Conservation (phyloP, 1,140 invertebrate genomes). For the Chymomyza costata region DNA sequence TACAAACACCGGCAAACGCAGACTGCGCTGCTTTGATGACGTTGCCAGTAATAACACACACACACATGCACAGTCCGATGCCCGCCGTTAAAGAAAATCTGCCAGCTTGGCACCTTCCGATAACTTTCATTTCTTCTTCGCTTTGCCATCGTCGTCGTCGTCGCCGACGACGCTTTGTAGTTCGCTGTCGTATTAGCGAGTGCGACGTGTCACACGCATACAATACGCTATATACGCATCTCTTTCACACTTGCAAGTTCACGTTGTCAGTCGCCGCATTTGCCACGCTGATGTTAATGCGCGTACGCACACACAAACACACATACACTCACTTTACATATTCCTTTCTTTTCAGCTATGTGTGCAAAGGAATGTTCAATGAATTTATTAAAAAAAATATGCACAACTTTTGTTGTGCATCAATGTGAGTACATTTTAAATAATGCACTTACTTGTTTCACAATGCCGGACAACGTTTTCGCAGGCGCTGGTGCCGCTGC, state of each 20-base stretch:
- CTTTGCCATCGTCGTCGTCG: conserved; percentile 28
- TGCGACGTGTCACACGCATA: conserved; percentile 64
- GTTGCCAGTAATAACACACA: conserved; percentile 14
- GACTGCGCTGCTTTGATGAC: conserved; percentile 33
- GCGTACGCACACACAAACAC: conserved; percentile 4
- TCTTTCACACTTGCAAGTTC: conserved; percentile 47
- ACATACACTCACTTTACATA: conserved; percentile 1
- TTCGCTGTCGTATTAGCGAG: conserved; percentile 34
- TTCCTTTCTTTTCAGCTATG: conserved; percentile 12
- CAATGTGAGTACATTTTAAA: background rate
- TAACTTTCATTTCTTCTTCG: conserved; percentile 66
- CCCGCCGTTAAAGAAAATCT: conserved; percentile 54
- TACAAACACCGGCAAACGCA: conserved; percentile 22
- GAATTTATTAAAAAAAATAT: background rate
- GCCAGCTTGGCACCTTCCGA: conserved; percentile 73
- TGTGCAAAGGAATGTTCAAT: background rate
- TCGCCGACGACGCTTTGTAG: background rate
- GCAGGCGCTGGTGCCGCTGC: conserved; percentile 41
- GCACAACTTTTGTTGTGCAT: background rate
- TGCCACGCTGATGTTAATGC: conserved; percentile 57
- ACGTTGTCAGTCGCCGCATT: conserved; percentile 39
- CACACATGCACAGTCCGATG: conserved; percentile 5
- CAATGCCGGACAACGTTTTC: conserved; percentile 61
- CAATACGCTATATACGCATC: conserved; percentile 45
- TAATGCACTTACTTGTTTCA: conserved; percentile 64